These are phyloP conservation scores for Myotis lucifugus DNA, from an alignment of 2,113 vertebrate genomes.

Conservation along the genomic window DNA sequence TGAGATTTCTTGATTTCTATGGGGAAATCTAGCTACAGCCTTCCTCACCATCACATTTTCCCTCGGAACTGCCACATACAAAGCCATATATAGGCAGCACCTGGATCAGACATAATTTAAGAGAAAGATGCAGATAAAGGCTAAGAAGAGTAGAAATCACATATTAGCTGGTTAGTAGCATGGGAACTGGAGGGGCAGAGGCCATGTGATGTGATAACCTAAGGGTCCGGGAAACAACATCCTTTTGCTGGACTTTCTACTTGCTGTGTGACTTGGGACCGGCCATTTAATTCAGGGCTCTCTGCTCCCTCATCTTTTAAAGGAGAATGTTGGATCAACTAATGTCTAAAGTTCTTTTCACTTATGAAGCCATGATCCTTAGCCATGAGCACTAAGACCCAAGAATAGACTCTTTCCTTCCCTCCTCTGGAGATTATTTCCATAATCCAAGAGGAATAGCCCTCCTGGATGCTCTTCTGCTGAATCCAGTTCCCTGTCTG, in stretches of 20 bases:
- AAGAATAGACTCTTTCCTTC: not conserved
- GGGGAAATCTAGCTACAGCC: not conserved
- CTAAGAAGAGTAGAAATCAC: not conserved
- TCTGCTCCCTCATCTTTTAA: conserved; percentile 24
- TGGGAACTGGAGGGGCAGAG: not conserved
- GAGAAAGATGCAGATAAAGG: not conserved
- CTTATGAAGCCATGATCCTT: not conserved
- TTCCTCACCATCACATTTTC: not conserved
- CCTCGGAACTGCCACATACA: not conserved
- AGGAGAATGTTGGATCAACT: not conserved
- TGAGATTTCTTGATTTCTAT: not conserved
- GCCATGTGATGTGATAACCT: not conserved
- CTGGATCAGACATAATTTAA: not conserved
- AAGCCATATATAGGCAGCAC: not conserved
- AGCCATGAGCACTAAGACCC: not conserved
- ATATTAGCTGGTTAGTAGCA: not conserved
- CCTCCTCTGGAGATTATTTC: not conserved
- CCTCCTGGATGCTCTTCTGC: not conserved
- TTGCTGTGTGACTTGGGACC: not conserved
- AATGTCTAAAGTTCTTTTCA: not conserved
- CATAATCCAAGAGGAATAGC: not conserved
- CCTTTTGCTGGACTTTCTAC: not conserved
- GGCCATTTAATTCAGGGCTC: not conserved
- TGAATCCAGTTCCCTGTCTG: not conserved
- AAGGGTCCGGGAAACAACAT: not conserved